Evolutionary conservation across 2,888 invertebrate species (phyloP).

Genomic region (Hoplodrina blanda): DNA sequence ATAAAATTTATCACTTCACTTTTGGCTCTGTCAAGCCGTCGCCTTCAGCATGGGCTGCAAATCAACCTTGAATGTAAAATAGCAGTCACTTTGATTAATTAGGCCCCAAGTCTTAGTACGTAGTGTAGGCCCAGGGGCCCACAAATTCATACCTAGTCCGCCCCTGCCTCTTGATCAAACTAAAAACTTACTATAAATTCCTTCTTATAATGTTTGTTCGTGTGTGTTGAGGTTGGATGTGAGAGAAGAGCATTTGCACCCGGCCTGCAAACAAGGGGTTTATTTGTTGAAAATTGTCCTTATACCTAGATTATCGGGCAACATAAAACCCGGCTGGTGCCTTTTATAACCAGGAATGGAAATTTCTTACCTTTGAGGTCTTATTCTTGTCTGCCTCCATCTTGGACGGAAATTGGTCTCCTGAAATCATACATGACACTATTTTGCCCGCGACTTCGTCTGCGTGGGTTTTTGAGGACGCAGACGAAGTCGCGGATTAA

Average conservation of each 20-base stretch:
- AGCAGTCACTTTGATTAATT: too few species aligned
- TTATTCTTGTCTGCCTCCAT: constrained; percentile 74
- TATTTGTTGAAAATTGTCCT: not conserved
- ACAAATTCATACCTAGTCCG: too few species aligned
- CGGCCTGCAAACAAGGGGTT: constrained; percentile 69
- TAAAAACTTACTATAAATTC: constrained; percentile 63
- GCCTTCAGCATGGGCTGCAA: too few species aligned
- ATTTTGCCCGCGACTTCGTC: not conserved
- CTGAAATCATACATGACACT: constrained; percentile 29
- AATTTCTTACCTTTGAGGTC: constrained; percentile 73
- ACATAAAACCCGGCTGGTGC: too few species aligned
- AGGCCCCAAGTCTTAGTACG: too few species aligned
- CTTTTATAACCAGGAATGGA: not conserved
- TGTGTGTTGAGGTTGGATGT: constrained; percentile 29
- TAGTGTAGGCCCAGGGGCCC: too few species aligned
- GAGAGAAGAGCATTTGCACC: constrained; percentile 76
- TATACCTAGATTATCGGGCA: too few species aligned
- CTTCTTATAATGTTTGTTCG: constrained; percentile 39
- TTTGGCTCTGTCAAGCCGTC: too few species aligned
- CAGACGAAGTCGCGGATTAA: not conserved
- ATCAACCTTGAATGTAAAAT: too few species aligned
- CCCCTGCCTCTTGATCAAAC: not conserved
- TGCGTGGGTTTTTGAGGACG: not conserved
- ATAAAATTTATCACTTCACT: too few species aligned
- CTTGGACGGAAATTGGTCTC: constrained; percentile 62